Percentiles rank a stretch among this genome's conserved stretches.
Conservation (phyloP, 1,140 invertebrate genomes). For the Copidosoma floridanum region DNA sequence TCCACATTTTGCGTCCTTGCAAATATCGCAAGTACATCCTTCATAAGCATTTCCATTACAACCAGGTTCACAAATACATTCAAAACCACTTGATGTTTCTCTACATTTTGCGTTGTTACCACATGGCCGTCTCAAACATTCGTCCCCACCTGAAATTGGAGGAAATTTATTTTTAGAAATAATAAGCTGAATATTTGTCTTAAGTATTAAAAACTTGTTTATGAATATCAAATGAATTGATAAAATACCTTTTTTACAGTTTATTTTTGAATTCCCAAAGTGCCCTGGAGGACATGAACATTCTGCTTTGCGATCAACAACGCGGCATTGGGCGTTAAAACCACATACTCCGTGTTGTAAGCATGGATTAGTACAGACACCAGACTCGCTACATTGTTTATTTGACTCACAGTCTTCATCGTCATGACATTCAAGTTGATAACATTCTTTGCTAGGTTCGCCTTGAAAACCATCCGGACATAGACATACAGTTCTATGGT, state of each 20-base stretch:
- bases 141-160: conserved; percentile 62
- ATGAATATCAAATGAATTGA: neutral
- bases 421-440: conserved; percentile 71
- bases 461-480: conserved; percentile 83
- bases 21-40: conserved; percentile 76
- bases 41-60: conserved; percentile 79
- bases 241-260: conserved; percentile 66
- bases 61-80: conserved; percentile 75
- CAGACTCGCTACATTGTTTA: conserved; percentile 71
- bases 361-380: conserved; percentile 82
- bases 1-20: conserved; percentile 74
- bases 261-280: conserved; percentile 76
- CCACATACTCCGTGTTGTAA: conserved; percentile 74
- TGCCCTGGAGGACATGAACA: conserved; percentile 85
- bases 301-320: conserved; percentile 70
- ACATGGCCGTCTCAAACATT: conserved; percentile 77
- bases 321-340: conserved; percentile 81
- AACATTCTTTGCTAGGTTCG: conserved; percentile 72
- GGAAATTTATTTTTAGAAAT: neutral
- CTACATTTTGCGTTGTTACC: conserved; percentile 80
- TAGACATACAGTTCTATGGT: conserved; percentile 77
- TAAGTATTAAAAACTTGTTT: too few relatives aligned
- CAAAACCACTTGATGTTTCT: conserved; percentile 67
- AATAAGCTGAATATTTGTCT: too few relatives aligned
- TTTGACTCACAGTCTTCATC: conserved; percentile 77